phyloP scores from a whole-genome alignment of 2,113 vertebrate species.

The Glaucomys volans region DNA sequence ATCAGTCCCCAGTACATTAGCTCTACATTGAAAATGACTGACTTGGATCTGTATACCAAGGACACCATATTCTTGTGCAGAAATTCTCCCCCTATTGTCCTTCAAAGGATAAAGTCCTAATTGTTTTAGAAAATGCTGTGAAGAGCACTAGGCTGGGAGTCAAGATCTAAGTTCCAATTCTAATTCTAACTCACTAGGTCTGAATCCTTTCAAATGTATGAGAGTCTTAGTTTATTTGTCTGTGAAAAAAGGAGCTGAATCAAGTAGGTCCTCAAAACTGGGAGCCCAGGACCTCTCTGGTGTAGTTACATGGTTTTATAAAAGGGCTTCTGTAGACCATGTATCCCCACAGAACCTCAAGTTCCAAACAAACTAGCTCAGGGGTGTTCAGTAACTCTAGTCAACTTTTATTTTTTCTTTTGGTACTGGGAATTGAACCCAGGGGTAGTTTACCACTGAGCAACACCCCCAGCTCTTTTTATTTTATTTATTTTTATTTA shows the following conservation, averaged over 20 bases:
- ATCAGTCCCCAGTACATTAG: background rate
- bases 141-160: background rate
- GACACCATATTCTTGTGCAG: background rate
- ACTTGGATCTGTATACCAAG: background rate
- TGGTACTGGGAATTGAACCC: no score
- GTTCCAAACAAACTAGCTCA: slow-evolving; percentile 37
- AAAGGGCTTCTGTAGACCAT: background rate
- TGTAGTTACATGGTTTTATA: background rate
- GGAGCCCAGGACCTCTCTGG: background rate
- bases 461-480: no score
- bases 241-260: background rate
- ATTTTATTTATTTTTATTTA: no score
- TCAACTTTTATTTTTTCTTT: no score
- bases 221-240: background rate
- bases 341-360: background rate
- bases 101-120: background rate
- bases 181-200: slow-evolving; percentile 2
- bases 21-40: background rate
- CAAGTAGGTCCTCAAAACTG: slow-evolving; percentile 1
- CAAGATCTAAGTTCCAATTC: background rate
- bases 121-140: background rate
- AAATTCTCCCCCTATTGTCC: background rate
- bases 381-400: background rate
- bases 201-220: background rate
- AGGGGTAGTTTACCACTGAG: no score